Base-by-base conservation (phyloP, 2,888 invertebrate genomes). In the Aromia moschata region DNA sequence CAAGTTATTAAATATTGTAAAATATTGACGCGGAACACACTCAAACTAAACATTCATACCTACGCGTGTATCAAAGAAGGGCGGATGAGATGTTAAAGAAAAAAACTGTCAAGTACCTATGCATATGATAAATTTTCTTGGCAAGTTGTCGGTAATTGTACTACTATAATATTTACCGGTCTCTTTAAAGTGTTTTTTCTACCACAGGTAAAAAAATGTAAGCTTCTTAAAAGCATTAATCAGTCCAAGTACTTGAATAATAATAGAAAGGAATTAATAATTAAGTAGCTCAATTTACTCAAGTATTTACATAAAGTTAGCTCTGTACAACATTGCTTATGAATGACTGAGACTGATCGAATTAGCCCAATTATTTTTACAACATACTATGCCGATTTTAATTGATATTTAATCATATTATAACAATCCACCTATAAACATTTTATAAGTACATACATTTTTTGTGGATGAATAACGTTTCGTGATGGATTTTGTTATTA, bases 121-220 rank as follows among this genome's bases (percentile, higher is more conserved):
- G 43, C 52, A 68, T 65, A 69, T 65, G 64, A 47, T 49, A 17
- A 56, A 58, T 62, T 38, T 59, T 44, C 51, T 46, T 63, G 77
- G 77, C 77, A 77, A 77, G 77, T 78, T 72, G 70, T 70, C 70
- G 73, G 71, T 76, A 71, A 71, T 77, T 77, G 76, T 77, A 77
- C 77, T 75, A 72, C 70, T 7, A 33, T 33, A 25, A 33, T 33
- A 71, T 56, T 65, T 70, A 70, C 64, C 66, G 66, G 60, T 65
- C 64, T 58, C 40, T 60, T 11, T 62, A 68, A 41, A 60, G 54
- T 60, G 60, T 59, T 59, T 60, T 62, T n/a, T n/a, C 58, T 53
- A 58, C 68, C 68, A 68, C 63, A 63, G 49, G 66, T 73, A 70
- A 62, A 56, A 58, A n/a, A n/a, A n/a, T n/a, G n/a, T n/a, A 70